Conservation (phyloP, 2,888 invertebrate genomes). For the Agrilus biguttatus region DNA sequence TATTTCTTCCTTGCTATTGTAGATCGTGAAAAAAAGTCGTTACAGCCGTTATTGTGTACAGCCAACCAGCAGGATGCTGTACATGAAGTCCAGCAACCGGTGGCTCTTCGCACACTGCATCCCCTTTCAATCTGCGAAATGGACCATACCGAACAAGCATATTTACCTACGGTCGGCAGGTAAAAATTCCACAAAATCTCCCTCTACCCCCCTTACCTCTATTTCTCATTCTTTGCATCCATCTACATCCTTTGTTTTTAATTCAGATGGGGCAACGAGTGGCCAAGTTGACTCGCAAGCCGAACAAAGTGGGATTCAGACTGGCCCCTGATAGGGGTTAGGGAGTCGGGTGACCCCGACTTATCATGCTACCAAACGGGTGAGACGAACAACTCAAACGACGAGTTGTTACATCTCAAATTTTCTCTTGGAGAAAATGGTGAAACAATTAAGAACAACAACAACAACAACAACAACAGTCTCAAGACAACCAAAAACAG, state of each 20-base stretch:
- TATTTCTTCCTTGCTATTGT: slow-evolving; percentile 18
- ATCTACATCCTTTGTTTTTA: no score
- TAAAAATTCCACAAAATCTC: no score
- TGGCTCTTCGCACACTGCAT: slow-evolving; percentile 34
- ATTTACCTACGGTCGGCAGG: slow-evolving; percentile 66
- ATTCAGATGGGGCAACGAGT: slow-evolving; percentile 72
- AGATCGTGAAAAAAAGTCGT: slow-evolving; percentile 59
- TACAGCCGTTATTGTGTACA: slow-evolving; percentile 24
- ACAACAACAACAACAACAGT: no score
- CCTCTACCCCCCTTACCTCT: no score
- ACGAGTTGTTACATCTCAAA: slow-evolving; percentile 26
- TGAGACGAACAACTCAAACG: slow-evolving; percentile 24
- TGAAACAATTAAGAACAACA: neutral
- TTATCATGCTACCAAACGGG: slow-evolving; percentile 9
- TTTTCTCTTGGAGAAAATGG: slow-evolving; percentile 20
- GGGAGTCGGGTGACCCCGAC: slow-evolving; percentile 24
- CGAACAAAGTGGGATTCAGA: slow-evolving; percentile 33
- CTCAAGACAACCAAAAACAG: slow-evolving; percentile 10
- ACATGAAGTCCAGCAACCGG: slow-evolving; percentile 14
- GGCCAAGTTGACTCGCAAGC: slow-evolving; percentile 94
- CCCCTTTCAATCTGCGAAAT: slow-evolving; percentile 21
- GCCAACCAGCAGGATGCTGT: slow-evolving; percentile 27
- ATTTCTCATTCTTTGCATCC: no score
- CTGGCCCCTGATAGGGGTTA: slow-evolving; percentile 26
- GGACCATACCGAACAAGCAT: slow-evolving; percentile 34